Evolutionary conservation across 2,113 vertebrate species (phyloP).

Genomic region (Candoia aspera): DNA sequence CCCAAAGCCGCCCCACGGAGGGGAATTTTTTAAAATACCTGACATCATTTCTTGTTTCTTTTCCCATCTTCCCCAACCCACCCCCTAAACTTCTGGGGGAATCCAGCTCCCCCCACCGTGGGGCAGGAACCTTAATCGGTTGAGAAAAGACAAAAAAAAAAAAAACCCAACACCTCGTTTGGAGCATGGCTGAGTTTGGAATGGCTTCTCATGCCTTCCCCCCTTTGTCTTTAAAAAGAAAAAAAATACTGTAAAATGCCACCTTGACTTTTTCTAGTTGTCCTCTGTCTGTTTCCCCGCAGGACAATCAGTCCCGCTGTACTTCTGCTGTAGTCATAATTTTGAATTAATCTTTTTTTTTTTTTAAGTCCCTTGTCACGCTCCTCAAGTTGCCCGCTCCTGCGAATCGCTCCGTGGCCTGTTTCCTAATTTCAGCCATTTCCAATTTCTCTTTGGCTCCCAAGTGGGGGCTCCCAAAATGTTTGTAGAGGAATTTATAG

Average conservation of each 20-base stretch:
- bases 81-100: not conserved
- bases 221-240: not conserved
- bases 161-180: not conserved
- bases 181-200: not conserved
- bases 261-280: no score
- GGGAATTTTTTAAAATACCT: not conserved
- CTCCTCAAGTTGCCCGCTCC: not conserved
- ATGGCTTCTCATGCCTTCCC: not conserved
- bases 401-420: not conserved
- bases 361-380: not conserved
- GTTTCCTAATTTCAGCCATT: not conserved
- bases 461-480: not conserved
- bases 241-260: not conserved
- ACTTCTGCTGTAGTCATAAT: not conserved
- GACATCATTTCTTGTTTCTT: not conserved
- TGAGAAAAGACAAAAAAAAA: not conserved
- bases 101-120: accelerated
- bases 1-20: not conserved
- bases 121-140: not conserved
- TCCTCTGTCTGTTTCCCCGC: not conserved
- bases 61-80: not conserved
- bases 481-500: not conserved
- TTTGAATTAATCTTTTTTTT: not conserved
- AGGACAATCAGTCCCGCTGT: not conserved
- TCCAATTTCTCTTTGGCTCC: not conserved